These are phyloP conservation scores for Alectoris magna DNA, from an alignment of 2,797 vertebrate species.

Conservation along the genomic window DNA sequence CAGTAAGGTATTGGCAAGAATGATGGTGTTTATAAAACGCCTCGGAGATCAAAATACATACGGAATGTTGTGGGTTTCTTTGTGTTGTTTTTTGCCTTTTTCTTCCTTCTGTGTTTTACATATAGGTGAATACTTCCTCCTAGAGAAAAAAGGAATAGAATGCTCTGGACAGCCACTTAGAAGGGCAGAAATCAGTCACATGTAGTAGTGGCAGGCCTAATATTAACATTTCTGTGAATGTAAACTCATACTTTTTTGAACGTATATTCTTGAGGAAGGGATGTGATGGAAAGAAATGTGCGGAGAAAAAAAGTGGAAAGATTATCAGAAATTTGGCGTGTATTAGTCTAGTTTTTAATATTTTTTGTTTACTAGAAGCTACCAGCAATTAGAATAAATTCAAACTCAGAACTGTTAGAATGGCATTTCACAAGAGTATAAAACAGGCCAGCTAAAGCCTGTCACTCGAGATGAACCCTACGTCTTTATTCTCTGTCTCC, in stretches of 20 bases:
- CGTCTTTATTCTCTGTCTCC: not conserved
- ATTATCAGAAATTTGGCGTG: not conserved
- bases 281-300: accelerated
- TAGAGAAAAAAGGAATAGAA: not conserved
- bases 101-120: accelerated
- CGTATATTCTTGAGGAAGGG: not conserved
- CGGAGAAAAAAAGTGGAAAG: not conserved
- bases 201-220: not conserved
- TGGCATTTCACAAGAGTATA: not conserved
- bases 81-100: not conserved
- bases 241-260: not conserved
- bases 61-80: not conserved
- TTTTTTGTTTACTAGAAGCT: not conserved
- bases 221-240: not conserved
- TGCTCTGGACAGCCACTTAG: not conserved
- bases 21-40: not conserved
- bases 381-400: not conserved
- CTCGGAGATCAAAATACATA: not conserved
- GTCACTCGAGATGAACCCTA: not conserved
- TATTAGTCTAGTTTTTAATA: not conserved
- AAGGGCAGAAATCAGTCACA: not conserved
- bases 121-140: not conserved
- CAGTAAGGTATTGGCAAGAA: not conserved
- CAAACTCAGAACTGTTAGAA: not conserved
- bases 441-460: not conserved